These are phyloP conservation scores for Scatophagus argus DNA, from an alignment of 2,113 vertebrate species.

Conservation along the genomic window DNA sequence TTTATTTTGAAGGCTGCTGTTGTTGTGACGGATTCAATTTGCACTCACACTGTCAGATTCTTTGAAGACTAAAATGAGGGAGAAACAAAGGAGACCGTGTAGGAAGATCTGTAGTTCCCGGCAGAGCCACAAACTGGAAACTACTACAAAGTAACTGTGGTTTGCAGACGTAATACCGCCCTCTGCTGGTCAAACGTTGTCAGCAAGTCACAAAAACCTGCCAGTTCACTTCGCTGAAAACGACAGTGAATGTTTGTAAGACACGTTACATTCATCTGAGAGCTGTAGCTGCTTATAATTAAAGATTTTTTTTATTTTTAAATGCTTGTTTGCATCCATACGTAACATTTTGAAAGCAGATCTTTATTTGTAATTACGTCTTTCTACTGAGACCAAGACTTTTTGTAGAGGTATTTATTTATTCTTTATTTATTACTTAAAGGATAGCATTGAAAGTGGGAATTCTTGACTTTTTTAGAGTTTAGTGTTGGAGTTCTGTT, in stretches of 20 bases:
- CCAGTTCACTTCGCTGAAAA: constrained; percentile 4
- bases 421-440: neutral
- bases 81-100: neutral
- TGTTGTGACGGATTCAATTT: constrained; percentile 16
- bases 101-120: neutral
- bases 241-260: neutral
- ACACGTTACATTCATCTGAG: neutral
- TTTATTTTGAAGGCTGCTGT: neutral
- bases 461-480: neutral
- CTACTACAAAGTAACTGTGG: neutral
- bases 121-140: neutral
- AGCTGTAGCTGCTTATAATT: neutral
- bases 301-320: constrained; percentile 10
- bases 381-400: neutral
- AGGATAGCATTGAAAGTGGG: neutral
- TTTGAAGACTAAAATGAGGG: constrained; percentile 2
- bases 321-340: neutral
- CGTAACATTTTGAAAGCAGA: neutral
- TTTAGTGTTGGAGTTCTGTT: neutral
- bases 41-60: neutral
- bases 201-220: constrained; percentile 1
- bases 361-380: neutral
- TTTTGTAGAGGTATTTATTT: neutral
- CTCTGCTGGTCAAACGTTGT: constrained; percentile 56
- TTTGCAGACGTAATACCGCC: constrained; percentile 49